phyloP scores from a whole-genome alignment of 2,888 invertebrate genomes.

The Ormyrus rosae region DNA sequence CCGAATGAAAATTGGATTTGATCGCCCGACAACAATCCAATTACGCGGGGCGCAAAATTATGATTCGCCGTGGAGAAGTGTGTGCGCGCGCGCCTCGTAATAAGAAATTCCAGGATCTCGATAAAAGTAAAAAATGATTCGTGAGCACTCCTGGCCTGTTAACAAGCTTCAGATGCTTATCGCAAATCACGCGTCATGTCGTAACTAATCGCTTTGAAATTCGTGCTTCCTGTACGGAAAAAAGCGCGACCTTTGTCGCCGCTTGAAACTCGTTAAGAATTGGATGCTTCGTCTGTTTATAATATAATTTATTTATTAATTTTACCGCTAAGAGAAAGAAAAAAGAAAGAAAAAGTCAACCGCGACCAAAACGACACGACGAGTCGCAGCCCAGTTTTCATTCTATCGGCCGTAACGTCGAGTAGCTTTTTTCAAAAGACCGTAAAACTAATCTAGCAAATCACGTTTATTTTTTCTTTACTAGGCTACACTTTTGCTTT shows the following conservation, averaged over 20 bases:
- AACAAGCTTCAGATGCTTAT: slow-evolving; percentile 50
- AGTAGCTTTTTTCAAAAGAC: neutral
- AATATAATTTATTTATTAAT: slow-evolving; percentile 46
- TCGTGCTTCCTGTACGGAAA: slow-evolving; percentile 33
- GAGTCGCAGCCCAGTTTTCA: neutral
- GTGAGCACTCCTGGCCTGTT: slow-evolving; percentile 18
- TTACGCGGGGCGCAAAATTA: slow-evolving; percentile 23
- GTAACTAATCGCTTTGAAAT: slow-evolving; percentile 55
- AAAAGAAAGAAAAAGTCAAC: neutral
- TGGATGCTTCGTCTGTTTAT: slow-evolving; percentile 39
- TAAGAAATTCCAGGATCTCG: slow-evolving; percentile 43
- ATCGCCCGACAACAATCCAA: slow-evolving; percentile 16
- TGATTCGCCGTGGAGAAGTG: slow-evolving; percentile 13
- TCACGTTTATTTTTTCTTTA: slow-evolving; percentile 11
- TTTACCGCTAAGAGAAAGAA: slow-evolving; percentile 31
- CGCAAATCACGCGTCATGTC: slow-evolving; percentile 51
- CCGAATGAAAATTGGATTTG: slow-evolving; percentile 4
- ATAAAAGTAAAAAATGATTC: slow-evolving; percentile 50
- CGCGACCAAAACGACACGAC: too few relatives aligned
- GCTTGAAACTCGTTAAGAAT: slow-evolving; percentile 50
- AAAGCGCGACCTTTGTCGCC: neutral
- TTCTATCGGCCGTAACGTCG: neutral
- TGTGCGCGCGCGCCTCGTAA: neutral
- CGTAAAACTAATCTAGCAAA: neutral
- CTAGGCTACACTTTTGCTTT: slow-evolving; percentile 4